Evolutionary conservation across 2,797 vertebrate genomes (phyloP), one percentile per base, ranked within the genome.

Genomic region (Austrolebias charrua): DNA sequence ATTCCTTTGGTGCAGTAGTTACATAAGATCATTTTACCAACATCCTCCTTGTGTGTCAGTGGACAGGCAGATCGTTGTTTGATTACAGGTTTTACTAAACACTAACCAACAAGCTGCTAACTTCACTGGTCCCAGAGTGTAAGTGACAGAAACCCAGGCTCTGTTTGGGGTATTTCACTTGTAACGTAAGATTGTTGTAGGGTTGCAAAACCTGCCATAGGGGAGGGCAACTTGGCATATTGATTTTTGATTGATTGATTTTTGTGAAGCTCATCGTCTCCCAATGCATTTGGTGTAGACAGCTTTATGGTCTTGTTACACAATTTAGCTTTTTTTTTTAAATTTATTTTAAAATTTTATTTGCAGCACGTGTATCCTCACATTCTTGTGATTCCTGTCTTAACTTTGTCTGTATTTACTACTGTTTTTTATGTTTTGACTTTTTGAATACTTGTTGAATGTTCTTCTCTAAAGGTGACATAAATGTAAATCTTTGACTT

Each of bases 31-130:
- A 47, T 20, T 20, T 47, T 2, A 47, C 19, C 4, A 10, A 19
- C n/a, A n/a, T n/a, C 3, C 5, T 18, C 59, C 66, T 44, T 71
- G 73, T 76, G 47, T 54, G 29, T 18, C 33, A 55, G 40, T 46
- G 67, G 58, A 42, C 35, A 10, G 7, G 35, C 35, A 38, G 35
- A 9, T 9, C 9, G 31, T 5, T 33, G 31, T 7, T 6, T 33
- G 31, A 33, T 33, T 33, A 9, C 31, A 33, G 31, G 6, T 33
- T 33, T 33, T 33, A 33, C 31, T n/a, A n/a, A n/a, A n/a, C 6
- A 10, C 35, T 38, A 38, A 38, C 35, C 35, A 38, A 9, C 10
- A 11, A 38, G 3, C 35, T 38, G 35, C 31, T 33, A 33, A 9
- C 31, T 33, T 33, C 31, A 33, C 31, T 33, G 1, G 31, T 33